Base-by-base conservation (phyloP, 2,113 vertebrate species). In the Melospiza melodia region DNA sequence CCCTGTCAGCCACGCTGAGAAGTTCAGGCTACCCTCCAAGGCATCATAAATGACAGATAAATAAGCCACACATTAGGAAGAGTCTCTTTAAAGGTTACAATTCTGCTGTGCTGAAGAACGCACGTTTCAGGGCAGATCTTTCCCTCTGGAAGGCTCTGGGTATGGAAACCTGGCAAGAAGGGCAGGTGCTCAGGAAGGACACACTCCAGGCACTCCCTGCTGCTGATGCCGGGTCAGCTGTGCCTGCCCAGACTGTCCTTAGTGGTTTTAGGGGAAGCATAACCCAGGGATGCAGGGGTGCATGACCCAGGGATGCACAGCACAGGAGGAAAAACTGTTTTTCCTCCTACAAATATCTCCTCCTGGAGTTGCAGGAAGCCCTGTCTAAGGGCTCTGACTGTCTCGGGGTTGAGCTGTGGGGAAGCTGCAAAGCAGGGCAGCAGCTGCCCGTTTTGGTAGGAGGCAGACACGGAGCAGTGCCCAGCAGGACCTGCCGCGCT, bases 201-300 rank as follows among this genome's bases (percentile, higher is more conserved):
- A 35, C 43, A 20, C 3, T 3, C 7, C 6, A 2, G 52, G 19
- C 6, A 0, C 41, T 80, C 28, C 51, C 30, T 0, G 0, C 16
- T 6, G 10, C 18, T 15, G 44, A 18, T 10, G 5, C 58, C 27
- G 0, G 3, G n/a, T 9, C 59, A 51, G 4, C 76, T 14, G 35
- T 22, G 65, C 15, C 76, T 81, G 63, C 59, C 55, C 27, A 2
- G 30, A 2, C 48, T 65, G 46, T 39, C 3, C 0, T 35, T 3
- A 46, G 21, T 3, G 5, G 13, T 52, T 86, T 21, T 14, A n/a
- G 25, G 1, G 57, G 24, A 55, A 51, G 33, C n/a, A 28, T 1
- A 31, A 41, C 7, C 46, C 44, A 43, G 55, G 13, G 27, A 9
- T 48, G 52, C 28, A 41, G 78, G 22, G 7, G 3, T 12, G 9